A percentile compares a stretch with the other conserved stretches of the same genome.
Evolutionary conservation across 1,140 invertebrate species (phyloP).

Genomic region (Oryzaephilus surinamensis): DNA sequence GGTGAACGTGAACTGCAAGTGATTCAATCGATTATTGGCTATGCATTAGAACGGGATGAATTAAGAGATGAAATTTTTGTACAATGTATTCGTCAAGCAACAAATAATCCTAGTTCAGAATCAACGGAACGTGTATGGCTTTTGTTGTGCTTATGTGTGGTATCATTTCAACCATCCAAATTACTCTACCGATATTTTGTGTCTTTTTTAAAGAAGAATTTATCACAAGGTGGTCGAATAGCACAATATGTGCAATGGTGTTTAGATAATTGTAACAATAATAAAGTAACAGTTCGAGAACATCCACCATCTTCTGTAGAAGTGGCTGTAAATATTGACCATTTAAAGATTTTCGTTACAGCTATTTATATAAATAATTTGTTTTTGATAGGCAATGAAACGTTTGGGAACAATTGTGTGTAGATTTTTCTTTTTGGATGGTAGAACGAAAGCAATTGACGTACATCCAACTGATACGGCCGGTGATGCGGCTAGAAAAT

Average conservation of each 20-base stretch:
- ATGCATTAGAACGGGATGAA: slow-evolving; percentile 81
- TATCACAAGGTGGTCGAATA: slow-evolving; percentile 57
- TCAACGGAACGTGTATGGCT: slow-evolving; percentile 79
- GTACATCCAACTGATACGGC: slow-evolving; percentile 91
- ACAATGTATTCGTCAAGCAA: slow-evolving; percentile 76
- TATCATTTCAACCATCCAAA: slow-evolving; percentile 88
- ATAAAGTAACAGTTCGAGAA: slow-evolving; percentile 67
- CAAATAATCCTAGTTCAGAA: slow-evolving; percentile 73
- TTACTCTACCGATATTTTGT: slow-evolving; percentile 69
- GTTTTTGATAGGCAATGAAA: too few species aligned
- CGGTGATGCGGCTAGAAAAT: slow-evolving; percentile 73
- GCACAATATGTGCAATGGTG: slow-evolving; percentile 89
- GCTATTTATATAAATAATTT: too few species aligned
- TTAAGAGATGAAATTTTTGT: slow-evolving; percentile 81
- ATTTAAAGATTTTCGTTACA: too few species aligned
- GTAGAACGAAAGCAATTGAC: slow-evolving; percentile 89
- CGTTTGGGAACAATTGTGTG: slow-evolving; percentile 86
- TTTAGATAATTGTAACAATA: slow-evolving; percentile 82
- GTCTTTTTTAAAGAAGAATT: slow-evolving; percentile 65
- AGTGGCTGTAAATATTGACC: too few species aligned
- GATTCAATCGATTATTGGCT: slow-evolving; percentile 75
- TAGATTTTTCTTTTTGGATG: slow-evolving; percentile 91
- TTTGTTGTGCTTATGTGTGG: slow-evolving; percentile 75
- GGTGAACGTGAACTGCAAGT: slow-evolving; percentile 67
- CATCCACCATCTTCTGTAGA: slow-evolving; percentile 86